Base-by-base conservation (phyloP, 2,113 vertebrate genomes). In the Aviceda subcristata region DNA sequence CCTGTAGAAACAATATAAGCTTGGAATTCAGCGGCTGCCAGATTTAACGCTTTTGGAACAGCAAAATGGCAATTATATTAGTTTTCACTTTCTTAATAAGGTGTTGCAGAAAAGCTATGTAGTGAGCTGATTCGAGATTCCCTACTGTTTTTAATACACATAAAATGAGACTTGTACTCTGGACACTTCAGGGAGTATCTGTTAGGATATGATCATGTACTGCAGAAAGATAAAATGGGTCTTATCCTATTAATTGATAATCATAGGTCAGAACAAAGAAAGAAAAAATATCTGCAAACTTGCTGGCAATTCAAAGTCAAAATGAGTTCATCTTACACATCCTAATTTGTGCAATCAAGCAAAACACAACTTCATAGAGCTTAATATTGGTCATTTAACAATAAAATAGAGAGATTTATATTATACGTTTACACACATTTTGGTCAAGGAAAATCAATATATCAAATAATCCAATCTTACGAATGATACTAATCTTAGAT, bases 91-190 rank as follows among this genome's bases (percentile, higher is more conserved):
- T 88, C 81, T 96, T 85, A 95, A 92, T 95, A 92, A 95, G 73
- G 60, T 94, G 66, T 78, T 93, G 62, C 63, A 93, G 55, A 81
- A 95, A 96, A 97, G 95, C 87, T 94, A 73, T 83, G 94, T 94
- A 88, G 77, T 60, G 75, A 94, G 82, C 30, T 92, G 92, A 93
- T 94, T 94, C 92, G 76, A 95, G 94, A 87, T 84, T 94, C 80
- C 97, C 95, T 74, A 76, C 90, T 86, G 96, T 64, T 97, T 96
- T 94, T 94, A 96, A 95, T 86, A 87, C 38, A 89, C 76, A 81
- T 51, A 86, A 96, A 94, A 97, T 90, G 87, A 95, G 87, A 96
- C 92, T 90, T 96, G 56, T 71, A 77, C 69, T 95, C 68, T 32
- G 88, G 75, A 90, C 77, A 86, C 67, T 97, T 96, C 79, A 89